Evolutionary conservation across 2,113 vertebrate genomes (phyloP).

Genomic region (Stomatorhinus ivindoensis): DNA sequence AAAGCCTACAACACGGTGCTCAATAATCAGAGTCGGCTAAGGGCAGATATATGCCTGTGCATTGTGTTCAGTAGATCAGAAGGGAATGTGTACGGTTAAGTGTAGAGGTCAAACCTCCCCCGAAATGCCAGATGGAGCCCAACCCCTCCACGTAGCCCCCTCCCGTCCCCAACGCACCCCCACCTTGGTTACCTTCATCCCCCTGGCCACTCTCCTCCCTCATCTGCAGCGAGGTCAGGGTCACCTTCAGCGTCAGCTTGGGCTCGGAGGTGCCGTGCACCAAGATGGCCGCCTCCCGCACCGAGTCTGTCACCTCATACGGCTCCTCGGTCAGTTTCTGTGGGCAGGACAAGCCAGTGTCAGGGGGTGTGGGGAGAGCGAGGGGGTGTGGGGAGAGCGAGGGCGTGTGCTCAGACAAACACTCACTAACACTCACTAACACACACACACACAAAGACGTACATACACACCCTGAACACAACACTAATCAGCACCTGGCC

Average conservation of each 20-base stretch:
- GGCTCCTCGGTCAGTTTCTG: conserved; percentile 96
- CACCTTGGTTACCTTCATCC: conserved; percentile 65
- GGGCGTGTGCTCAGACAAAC: background rate
- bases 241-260: conserved; percentile 87
- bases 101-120: conserved; percentile 17
- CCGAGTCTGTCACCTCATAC: conserved; percentile 78
- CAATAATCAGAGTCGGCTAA: background rate
- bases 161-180: conserved; percentile 43
- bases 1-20: background rate
- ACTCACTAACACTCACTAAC: background rate
- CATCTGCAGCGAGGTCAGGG: conserved; percentile 87
- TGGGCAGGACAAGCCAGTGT: conserved; percentile 41
- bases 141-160: background rate
- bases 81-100: background rate
- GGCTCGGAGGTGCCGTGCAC: conserved; percentile 81
- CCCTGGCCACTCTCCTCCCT: conserved; percentile 74
- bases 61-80: background rate
- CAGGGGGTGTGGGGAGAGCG: background rate
- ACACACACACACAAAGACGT: background rate
- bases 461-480: conserved; percentile 1
- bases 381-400: background rate
- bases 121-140: background rate
- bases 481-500: conserved; percentile 12
- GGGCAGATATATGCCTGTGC: background rate
- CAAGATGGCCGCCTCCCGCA: conserved; percentile 84